phyloP scores from a whole-genome alignment of 2,888 invertebrate species.

The Monoplex corrugatus region DNA sequence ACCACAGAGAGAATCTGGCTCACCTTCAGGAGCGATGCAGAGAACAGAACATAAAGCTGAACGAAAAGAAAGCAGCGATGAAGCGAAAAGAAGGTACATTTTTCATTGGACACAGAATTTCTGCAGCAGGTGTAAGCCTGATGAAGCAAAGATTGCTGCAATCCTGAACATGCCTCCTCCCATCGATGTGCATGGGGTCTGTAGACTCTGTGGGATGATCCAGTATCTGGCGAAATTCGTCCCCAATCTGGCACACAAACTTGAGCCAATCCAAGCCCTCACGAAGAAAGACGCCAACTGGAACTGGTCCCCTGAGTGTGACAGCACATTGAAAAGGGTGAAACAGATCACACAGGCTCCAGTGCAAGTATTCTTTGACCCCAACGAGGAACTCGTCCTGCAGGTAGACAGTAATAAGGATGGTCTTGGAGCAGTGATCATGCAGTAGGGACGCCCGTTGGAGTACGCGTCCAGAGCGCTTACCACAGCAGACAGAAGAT shows the following conservation, averaged over 20 bases:
- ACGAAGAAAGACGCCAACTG: conserved; percentile 53
- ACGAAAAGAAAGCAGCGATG: conserved; percentile 42
- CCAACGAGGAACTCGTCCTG: not conserved
- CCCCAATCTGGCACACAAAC: conserved; percentile 16
- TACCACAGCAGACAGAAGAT: conserved; percentile 45
- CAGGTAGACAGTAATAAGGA: conserved; percentile 52
- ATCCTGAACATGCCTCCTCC: conserved; percentile 52
- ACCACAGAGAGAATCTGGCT: conserved; percentile 52
- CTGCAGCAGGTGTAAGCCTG: conserved; percentile 59
- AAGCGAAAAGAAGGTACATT: conserved; percentile 41
- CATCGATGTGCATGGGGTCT: conserved; percentile 57
- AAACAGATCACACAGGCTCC: conserved; percentile 44
- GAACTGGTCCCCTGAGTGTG: conserved; percentile 49
- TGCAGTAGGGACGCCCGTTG: conserved; percentile 49
- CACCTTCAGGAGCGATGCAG: conserved; percentile 41
- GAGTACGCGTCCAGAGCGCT: conserved; percentile 53
- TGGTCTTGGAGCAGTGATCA: conserved; percentile 51
- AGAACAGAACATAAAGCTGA: conserved; percentile 36
- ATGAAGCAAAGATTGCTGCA: conserved; percentile 52
- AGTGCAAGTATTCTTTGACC: conserved; percentile 41
- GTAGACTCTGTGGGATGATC: conserved; percentile 60
- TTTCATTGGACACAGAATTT: conserved; percentile 60
- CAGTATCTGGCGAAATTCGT: conserved; percentile 59
- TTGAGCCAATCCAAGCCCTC: conserved; percentile 50
- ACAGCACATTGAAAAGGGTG: conserved; percentile 37